These are phyloP conservation scores for Notechis scutatus DNA, from an alignment of 2,113 vertebrate species.

Conservation along the genomic window DNA sequence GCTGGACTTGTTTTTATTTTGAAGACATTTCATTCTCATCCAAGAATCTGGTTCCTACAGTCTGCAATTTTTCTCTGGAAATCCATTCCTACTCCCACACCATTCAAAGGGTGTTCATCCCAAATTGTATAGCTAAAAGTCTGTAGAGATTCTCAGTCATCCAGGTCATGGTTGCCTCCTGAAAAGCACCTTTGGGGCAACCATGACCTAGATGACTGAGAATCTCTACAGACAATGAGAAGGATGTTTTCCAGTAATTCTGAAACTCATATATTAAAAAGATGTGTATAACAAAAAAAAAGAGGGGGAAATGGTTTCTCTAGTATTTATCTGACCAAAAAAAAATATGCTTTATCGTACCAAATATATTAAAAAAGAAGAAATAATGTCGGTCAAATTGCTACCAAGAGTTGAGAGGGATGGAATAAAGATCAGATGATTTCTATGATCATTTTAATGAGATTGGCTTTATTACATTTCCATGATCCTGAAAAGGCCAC, in stretches of 20 bases:
- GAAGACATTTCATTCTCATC: too few species aligned
- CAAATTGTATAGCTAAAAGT: too few species aligned
- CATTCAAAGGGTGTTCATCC: too few species aligned
- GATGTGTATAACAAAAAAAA: not conserved
- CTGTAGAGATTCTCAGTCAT: too few species aligned
- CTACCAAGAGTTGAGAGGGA: not conserved
- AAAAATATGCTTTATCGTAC: not conserved
- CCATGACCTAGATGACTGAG: too few species aligned
- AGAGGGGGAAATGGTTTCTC: not conserved
- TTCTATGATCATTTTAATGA: not conserved
- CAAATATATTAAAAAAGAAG: not conserved
- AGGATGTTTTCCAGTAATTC: constrained; percentile 22
- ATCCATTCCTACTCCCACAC: too few species aligned
- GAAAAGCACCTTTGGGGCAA: too few species aligned
- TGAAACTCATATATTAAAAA: constrained; percentile 27
- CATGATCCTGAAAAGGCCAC: not conserved
- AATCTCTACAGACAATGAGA: not conserved
- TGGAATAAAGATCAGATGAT: not conserved
- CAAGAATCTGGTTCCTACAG: too few species aligned
- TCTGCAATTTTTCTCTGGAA: too few species aligned
- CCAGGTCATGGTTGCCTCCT: too few species aligned
- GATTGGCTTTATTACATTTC: not conserved
- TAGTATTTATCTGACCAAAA: not conserved
- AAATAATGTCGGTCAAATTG: not conserved
- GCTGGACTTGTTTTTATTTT: too few species aligned